Percentiles rank a stretch among this genome's conserved stretches.
phyloP scores from a whole-genome alignment of 2,113 vertebrate species.

The Pteruthius melanotis region DNA sequence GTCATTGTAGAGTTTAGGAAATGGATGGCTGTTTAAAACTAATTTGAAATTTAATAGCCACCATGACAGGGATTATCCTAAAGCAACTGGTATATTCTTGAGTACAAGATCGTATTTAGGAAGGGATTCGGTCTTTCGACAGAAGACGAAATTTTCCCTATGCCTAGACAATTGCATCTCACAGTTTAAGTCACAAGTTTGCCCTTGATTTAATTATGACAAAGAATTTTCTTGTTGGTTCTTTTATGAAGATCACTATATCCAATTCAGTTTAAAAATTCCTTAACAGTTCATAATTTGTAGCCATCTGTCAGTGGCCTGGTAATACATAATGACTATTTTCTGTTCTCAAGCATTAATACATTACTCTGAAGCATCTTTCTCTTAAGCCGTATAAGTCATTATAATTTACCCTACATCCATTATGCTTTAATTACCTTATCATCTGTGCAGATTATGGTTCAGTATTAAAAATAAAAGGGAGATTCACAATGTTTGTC shows the following conservation, averaged over 20 bases:
- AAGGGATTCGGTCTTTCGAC: not conserved
- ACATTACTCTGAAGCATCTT: not conserved
- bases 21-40: not conserved
- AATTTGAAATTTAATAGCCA: not conserved
- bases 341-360: not conserved
- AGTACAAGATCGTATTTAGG: not conserved
- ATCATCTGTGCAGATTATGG: constrained; percentile 29
- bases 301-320: constrained; percentile 4
- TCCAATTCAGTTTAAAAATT: not conserved
- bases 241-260: not conserved
- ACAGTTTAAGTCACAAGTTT: not conserved
- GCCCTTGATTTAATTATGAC: not conserved
- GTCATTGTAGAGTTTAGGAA: not conserved
- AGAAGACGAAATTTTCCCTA: not conserved
- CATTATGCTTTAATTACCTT: constrained; percentile 24
- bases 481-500: not conserved
- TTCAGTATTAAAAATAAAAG: not conserved
- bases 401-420: not conserved
- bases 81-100: not conserved
- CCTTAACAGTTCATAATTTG: not conserved
- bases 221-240: not conserved
- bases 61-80: not conserved
- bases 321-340: not conserved
- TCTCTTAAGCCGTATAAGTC: not conserved
- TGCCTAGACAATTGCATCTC: not conserved